phyloP scores from a whole-genome alignment of 2,888 invertebrate species.

The Eucera pruinosa region DNA sequence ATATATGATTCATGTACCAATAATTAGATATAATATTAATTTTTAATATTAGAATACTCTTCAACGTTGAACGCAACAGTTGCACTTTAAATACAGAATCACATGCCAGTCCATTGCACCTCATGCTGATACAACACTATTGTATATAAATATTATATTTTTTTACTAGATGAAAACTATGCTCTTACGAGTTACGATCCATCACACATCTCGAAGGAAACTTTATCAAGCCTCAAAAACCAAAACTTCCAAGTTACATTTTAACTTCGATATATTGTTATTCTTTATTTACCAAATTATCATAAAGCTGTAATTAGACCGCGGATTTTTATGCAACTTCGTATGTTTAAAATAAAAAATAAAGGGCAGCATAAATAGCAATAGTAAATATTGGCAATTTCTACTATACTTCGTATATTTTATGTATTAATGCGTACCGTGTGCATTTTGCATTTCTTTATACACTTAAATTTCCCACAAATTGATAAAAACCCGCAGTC shows the following conservation, averaged over 20 bases:
- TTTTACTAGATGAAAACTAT: constrained; percentile 60
- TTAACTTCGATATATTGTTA: too few species aligned
- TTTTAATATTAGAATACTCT: constrained; percentile 81
- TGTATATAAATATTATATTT: constrained; percentile 67
- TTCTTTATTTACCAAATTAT: too few species aligned
- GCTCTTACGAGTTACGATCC: constrained; percentile 37
- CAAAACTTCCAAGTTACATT: constrained; percentile 8
- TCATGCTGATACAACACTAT: constrained; percentile 67
- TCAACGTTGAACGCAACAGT: constrained; percentile 79
- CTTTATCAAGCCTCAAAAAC: constrained; percentile 18
- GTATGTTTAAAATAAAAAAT: too few species aligned
- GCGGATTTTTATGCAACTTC: not conserved
- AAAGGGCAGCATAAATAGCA: too few species aligned
- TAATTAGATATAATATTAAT: constrained; percentile 76
- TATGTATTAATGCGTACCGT: too few species aligned
- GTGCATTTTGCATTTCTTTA: too few species aligned
- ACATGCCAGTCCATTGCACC: constrained; percentile 81
- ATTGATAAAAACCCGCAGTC: too few species aligned
- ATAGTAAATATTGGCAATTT: too few species aligned
- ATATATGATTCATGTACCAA: constrained; percentile 64
- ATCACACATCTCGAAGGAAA: constrained; percentile 41
- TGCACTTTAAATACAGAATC: constrained; percentile 82
- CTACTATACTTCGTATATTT: too few species aligned
- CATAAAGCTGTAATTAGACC: too few species aligned
- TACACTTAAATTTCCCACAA: too few species aligned